Conservation (phyloP, 2,888 invertebrate genomes). For the Hyposoter didymator region DNA sequence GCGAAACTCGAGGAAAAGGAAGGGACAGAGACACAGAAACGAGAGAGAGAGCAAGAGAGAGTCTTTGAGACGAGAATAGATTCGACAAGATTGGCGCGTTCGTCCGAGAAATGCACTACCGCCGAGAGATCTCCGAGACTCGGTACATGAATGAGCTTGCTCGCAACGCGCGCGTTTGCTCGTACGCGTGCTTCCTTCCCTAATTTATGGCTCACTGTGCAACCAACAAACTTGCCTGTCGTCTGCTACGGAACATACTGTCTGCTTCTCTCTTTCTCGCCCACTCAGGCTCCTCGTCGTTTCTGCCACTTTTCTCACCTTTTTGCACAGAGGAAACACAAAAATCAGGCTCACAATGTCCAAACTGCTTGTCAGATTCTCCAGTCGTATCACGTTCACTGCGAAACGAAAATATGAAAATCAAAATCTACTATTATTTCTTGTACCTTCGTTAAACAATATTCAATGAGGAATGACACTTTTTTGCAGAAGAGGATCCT, state of each 20-base stretch:
- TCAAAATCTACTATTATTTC: not conserved
- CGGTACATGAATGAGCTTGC: slow-evolving; percentile 82
- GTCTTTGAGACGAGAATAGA: slow-evolving; percentile 79
- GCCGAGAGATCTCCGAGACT: slow-evolving; percentile 77
- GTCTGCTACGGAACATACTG: slow-evolving; percentile 1
- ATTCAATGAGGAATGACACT: not conserved
- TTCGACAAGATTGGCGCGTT: slow-evolving; percentile 75
- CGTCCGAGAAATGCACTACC: slow-evolving; percentile 44
- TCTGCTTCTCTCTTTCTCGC: not conserved
- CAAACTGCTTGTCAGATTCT: slow-evolving; percentile 23
- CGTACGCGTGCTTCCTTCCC: slow-evolving; percentile 78
- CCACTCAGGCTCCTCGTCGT: not conserved
- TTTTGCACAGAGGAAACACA: not conserved
- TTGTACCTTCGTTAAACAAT: not conserved
- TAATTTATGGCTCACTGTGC: slow-evolving; percentile 78
- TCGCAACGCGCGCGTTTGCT: slow-evolving; percentile 68
- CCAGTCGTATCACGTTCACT: slow-evolving; percentile 19
- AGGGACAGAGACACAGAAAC: not conserved
- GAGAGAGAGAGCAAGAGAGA: slow-evolving; percentile 33
- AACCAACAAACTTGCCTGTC: slow-evolving; percentile 45
- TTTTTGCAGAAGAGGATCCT: slow-evolving; percentile 82
- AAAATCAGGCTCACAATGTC: slow-evolving; percentile 36
- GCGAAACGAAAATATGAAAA: not conserved
- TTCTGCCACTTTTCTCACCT: not conserved
- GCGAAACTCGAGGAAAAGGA: not conserved